phyloP scores from a whole-genome alignment of 2,888 invertebrate genomes.

The Macrophya annulata region DNA sequence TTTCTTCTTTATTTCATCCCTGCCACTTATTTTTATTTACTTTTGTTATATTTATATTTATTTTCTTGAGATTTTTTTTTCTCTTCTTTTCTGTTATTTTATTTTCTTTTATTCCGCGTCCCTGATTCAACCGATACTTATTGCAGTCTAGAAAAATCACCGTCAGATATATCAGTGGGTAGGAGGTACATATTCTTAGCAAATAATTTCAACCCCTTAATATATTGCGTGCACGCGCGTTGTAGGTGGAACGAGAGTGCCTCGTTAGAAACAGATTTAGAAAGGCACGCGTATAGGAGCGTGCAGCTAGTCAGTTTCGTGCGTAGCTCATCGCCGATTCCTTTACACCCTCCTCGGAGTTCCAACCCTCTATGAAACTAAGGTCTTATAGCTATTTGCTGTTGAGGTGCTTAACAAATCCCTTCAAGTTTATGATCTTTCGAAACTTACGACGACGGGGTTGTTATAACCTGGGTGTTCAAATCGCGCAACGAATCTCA shows the following conservation, averaged over 20 bases:
- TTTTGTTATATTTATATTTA: slow-evolving; percentile 25
- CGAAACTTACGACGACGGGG: slow-evolving; percentile 35
- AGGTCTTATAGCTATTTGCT: slow-evolving; percentile 26
- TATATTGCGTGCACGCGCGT: neutral
- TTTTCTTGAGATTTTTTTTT: neutral
- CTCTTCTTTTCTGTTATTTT: neutral
- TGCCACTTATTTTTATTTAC: slow-evolving; percentile 44
- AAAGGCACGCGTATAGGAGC: slow-evolving; percentile 36
- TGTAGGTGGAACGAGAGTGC: neutral
- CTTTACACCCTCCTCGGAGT: slow-evolving; percentile 25
- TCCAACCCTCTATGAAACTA: slow-evolving; percentile 17
- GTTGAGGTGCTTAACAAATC: slow-evolving; percentile 20
- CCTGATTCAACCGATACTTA: slow-evolving; percentile 23
- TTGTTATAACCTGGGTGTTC: slow-evolving; percentile 20
- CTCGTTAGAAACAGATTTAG: slow-evolving; percentile 30
- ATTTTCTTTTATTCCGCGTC: neutral
- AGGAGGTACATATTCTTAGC: neutral
- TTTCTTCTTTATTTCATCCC: slow-evolving; percentile 55
- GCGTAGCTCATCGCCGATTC: slow-evolving; percentile 11
- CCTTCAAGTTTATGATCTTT: slow-evolving; percentile 35
- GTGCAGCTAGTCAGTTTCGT: slow-evolving; percentile 20
- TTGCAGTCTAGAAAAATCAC: slow-evolving; percentile 27
- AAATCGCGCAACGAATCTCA: slow-evolving; percentile 29
- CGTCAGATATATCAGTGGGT: neutral
- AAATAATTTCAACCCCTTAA: slow-evolving; percentile 23